These are phyloP conservation scores for Ardeotis arabs DNA, from an alignment of 2,113 vertebrate genomes.

Conservation along the genomic window DNA sequence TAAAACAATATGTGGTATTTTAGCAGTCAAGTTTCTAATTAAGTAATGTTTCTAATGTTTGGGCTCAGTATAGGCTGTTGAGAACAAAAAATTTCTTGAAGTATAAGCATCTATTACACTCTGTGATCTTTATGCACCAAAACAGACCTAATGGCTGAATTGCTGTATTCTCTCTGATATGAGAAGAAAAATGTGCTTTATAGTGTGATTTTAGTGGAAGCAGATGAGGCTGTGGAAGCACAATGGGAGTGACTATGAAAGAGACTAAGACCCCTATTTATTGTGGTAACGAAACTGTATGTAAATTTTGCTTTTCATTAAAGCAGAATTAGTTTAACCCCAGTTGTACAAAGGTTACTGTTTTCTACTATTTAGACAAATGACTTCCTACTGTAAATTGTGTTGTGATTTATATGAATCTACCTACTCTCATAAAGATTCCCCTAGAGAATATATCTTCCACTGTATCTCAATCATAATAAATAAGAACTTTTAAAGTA, in stretches of 20 bases:
- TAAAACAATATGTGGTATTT: neutral
- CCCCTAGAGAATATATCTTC: conserved; percentile 40
- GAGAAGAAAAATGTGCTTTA: conserved; percentile 20
- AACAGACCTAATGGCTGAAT: conserved; percentile 7
- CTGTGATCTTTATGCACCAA: neutral
- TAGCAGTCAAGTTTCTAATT: neutral
- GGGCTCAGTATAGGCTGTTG: neutral
- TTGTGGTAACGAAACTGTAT: neutral
- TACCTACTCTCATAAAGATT: conserved; percentile 27
- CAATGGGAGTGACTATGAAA: conserved; percentile 1
- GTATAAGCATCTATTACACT: neutral
- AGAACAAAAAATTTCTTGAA: neutral
- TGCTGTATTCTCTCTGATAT: neutral
- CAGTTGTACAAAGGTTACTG: conserved; percentile 4
- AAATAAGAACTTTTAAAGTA: conserved; percentile 27
- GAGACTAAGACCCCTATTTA: neutral
- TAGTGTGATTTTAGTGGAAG: neutral
- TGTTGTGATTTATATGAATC: conserved; percentile 68
- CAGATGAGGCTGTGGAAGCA: neutral
- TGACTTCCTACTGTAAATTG: conserved; percentile 55
- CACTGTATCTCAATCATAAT: conserved; percentile 59
- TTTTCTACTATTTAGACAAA: conserved; percentile 67
- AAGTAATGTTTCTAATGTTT: neutral
- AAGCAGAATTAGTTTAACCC: conserved; percentile 52
- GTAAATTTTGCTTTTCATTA: conserved; percentile 51